Evolutionary conservation across 2,888 invertebrate species (phyloP).

Genomic region (Asteroscopus sphinx): DNA sequence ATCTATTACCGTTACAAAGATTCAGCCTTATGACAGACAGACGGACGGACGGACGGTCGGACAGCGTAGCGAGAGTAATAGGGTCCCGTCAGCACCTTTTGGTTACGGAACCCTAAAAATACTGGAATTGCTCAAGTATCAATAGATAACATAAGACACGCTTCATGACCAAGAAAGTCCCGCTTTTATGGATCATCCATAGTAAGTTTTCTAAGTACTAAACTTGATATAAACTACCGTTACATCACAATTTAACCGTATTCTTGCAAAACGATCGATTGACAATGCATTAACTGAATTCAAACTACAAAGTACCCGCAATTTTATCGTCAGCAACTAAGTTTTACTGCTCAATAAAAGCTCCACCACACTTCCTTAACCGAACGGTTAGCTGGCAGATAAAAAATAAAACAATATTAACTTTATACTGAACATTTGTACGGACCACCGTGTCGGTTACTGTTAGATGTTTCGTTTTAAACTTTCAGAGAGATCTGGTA

Average conservation of each 20-base stretch:
- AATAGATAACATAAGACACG: too few relatives aligned
- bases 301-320: slow-evolving; percentile 59
- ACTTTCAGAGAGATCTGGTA: neutral
- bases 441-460: slow-evolving; percentile 46
- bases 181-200: too few relatives aligned
- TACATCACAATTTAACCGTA: slow-evolving; percentile 5
- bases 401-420: slow-evolving; percentile 57
- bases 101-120: too few relatives aligned
- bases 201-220: too few relatives aligned
- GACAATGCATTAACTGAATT: slow-evolving; percentile 53
- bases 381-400: slow-evolving; percentile 45
- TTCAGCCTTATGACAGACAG: too few relatives aligned
- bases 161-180: too few relatives aligned
- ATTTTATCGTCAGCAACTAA: slow-evolving; percentile 62
- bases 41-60: too few relatives aligned
- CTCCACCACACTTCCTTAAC: slow-evolving; percentile 60
- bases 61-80: too few relatives aligned
- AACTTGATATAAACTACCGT: neutral
- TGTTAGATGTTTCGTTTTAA: slow-evolving; percentile 11
- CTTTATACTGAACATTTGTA: slow-evolving; percentile 33
- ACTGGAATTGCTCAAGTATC: too few relatives aligned
- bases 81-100: too few relatives aligned
- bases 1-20: too few relatives aligned
- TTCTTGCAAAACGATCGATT: slow-evolving; percentile 43
- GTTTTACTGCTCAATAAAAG: slow-evolving; percentile 64